Evolutionary conservation across 2,888 invertebrate species (phyloP), one percentile per base, ranked within the genome.

Genomic region (Portevinia maculata): DNA sequence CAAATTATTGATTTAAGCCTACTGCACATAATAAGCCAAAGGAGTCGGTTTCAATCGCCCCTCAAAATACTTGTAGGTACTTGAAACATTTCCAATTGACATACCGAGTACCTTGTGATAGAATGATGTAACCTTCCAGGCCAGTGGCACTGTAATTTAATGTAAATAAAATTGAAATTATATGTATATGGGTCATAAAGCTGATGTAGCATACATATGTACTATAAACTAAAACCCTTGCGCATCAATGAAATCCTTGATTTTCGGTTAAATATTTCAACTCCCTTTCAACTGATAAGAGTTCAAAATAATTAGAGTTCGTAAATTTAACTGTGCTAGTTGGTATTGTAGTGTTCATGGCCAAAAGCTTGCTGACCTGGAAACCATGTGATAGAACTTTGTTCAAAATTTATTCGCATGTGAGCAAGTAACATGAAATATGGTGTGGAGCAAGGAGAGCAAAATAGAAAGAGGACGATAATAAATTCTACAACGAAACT

Each of bases 341-440:
- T 83, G 78, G 83, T 67, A 83, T 24, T 60, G 71, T 67, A 83
- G 32, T 67, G 71, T 67, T 60, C 50, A 50, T 53, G 41, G 83
- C 55, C 71, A 78, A 83, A 83, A 67, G 81, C 81, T 67, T 17
- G 41, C 81, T 83, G 81, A 83, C 81, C 81, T 83, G 76, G 81
- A 83, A 83, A 76, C 65, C 50, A 67, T 83, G 76, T 65, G 81
- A 83, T 83, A 83, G 76, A 76, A 83, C 65, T 71, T 71, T 83
- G 48, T 60, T 19, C 32, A n/a, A 65, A 81, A 76, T 81, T 30
- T 64, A 70, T 76, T 59, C 60, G 24, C 65, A 57, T 76, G 70
- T 73, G 59, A 65, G 64, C 52, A 65, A 71, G 59, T 24, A 46
- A 21, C 37, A 64, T 70, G 70, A 83, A 55, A 59, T 76, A 70